Base-by-base conservation (phyloP, 2,888 invertebrate species). In the Agonopterix arenella region DNA sequence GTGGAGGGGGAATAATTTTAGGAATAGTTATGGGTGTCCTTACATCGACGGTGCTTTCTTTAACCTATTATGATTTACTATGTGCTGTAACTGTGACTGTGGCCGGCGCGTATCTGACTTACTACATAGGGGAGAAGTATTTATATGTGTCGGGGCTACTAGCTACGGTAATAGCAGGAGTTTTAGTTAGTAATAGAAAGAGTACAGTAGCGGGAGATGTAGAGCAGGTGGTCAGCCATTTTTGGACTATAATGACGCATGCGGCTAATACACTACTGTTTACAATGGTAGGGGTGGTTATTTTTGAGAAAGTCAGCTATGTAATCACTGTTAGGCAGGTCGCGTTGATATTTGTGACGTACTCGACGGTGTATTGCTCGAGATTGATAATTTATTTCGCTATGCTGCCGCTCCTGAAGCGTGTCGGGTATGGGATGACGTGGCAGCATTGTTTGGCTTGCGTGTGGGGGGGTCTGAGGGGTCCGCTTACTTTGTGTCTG, bases 381-480 rank as follows among this genome's bases (percentile, higher is more conserved):
- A 67, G 79, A 57, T 58, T 88, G 48, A 50, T 91, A 51, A 90
- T 91, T 50, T 89, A 91, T 54, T 66, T 80, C 0, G 61, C 81
- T 1, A 81, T 92, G 71, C 89, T 85, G 46, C 92, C 91, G 0
- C 49, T 91, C 0, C 71, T 92, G 18, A 77, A 76, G 16, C 82
- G 76, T 10, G 72, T 91, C 2, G 92, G 92, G 0, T 92, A 92
- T 58, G 91, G 91, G 0, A 78, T 92, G 68, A 76, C 86, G 0
- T 91, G 92, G 91, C 84, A 89, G 56, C 89, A 90, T 51, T 88
- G 86, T 52, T 69, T 90, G 59, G 90, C 92, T 3, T 89, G 91
- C 61, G 90, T 90, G 2, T 93, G 93, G 92, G 91, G 92, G 11
- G 92, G 92, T 0, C 68, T 93, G 1, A 71, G 92, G 18, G 92